Conservation (phyloP, 2,888 invertebrate species). For the Cheilosia pagana region DNA sequence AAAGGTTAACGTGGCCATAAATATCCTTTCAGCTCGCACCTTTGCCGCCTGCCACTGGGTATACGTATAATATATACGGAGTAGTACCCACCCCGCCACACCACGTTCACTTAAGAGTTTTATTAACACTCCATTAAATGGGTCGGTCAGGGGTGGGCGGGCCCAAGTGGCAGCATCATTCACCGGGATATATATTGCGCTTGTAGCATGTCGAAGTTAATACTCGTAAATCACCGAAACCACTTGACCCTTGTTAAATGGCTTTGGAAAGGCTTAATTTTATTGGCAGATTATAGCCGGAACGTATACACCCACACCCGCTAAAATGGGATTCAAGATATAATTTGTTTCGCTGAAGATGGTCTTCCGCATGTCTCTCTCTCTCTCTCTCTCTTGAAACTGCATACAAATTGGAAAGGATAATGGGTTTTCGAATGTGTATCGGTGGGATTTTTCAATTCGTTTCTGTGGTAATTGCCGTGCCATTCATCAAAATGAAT, state of each 20-base stretch:
- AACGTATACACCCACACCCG: conserved; percentile 18
- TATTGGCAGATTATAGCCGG: conserved; percentile 71
- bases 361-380: neutral
- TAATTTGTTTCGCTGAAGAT: conserved; percentile 49
- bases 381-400: neutral
- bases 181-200: conserved; percentile 58
- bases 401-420: conserved; percentile 54
- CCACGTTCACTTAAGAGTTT: conserved; percentile 61
- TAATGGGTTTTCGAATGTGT: conserved; percentile 41
- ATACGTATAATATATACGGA: neutral
- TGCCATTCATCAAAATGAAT: conserved; percentile 31
- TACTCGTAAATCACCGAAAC: conserved; percentile 74
- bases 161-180: conserved; percentile 57
- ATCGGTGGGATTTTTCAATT: conserved; percentile 46
- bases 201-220: conserved; percentile 70
- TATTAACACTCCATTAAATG: conserved; percentile 73
- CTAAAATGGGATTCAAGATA: conserved; percentile 36
- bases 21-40: conserved; percentile 57
- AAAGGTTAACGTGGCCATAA: conserved; percentile 72
- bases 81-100: conserved; percentile 3
- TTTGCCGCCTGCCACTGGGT: conserved; percentile 20
- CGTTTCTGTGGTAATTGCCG: conserved; percentile 40
- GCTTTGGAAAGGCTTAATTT: conserved; percentile 73
- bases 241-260: conserved; percentile 74
- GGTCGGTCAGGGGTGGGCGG: conserved; percentile 55